Evolutionary conservation across 2,113 vertebrate genomes (phyloP).

Genomic region (Gasterosteus nipponicus): DNA sequence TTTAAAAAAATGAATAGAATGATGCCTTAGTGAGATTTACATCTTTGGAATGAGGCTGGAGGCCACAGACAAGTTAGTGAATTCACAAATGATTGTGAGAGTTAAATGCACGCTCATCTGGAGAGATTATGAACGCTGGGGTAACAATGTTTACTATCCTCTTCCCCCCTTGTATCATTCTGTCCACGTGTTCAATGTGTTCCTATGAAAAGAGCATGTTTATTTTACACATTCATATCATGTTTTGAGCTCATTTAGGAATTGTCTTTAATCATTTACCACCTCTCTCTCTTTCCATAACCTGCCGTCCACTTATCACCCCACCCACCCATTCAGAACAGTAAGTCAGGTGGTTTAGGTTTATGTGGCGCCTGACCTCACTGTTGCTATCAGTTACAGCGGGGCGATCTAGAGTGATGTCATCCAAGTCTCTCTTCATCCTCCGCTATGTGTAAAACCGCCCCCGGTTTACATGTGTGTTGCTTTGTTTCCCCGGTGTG

Average conservation of each 20-base stretch:
- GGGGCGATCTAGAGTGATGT: slow-evolving; percentile 66
- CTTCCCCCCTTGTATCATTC: not conserved
- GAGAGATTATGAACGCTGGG: not conserved
- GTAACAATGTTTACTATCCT: not conserved
- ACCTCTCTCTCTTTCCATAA: not conserved
- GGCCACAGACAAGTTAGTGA: not conserved
- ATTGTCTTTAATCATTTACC: slow-evolving; percentile 3
- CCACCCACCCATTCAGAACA: slow-evolving; percentile 50
- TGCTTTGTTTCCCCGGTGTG: slow-evolving; percentile 16
- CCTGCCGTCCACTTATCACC: slow-evolving; percentile 29
- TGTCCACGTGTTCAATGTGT: slow-evolving; percentile 6
- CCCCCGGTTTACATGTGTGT: slow-evolving; percentile 28
- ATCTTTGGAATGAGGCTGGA: no score
- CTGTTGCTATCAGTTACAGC: slow-evolving; percentile 76
- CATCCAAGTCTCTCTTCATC: slow-evolving; percentile 67
- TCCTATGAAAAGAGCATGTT: slow-evolving; percentile 3
- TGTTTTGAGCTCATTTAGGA: slow-evolving; percentile 2
- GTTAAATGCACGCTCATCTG: not conserved
- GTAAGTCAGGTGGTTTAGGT: slow-evolving; percentile 71
- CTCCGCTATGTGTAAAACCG: slow-evolving; percentile 50
- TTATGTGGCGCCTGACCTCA: slow-evolving; percentile 69
- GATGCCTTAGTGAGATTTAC: no score
- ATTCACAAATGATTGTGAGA: not conserved
- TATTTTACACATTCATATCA: slow-evolving; percentile 4
- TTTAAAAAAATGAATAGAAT: no score